Conservation (phyloP, 2,113 vertebrate genomes). For the Emydocephalus ijimae region DNA sequence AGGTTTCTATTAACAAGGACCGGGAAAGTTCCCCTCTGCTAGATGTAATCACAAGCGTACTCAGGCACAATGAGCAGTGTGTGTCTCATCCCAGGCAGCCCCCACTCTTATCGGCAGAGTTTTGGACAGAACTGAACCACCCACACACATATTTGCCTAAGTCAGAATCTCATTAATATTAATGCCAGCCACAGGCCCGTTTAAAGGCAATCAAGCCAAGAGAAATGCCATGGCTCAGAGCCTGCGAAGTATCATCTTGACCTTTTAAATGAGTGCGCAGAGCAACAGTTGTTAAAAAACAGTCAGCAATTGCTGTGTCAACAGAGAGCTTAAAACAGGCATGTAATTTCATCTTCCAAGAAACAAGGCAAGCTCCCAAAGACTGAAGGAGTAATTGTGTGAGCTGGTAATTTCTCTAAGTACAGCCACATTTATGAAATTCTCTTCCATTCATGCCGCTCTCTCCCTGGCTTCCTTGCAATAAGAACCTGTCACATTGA, state of each 20-base stretch:
- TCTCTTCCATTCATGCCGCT: background rate
- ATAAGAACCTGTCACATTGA: background rate
- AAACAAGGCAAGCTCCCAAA: background rate
- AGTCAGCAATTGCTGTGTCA: background rate
- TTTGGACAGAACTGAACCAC: conserved; percentile 14
- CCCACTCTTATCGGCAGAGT: background rate
- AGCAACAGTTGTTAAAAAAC: conserved; percentile 17
- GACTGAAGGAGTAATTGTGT: background rate
- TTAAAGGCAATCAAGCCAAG: background rate
- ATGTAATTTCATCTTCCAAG: conserved; percentile 4
- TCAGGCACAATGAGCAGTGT: conserved; percentile 6
- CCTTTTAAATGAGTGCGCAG: conserved; percentile 9
- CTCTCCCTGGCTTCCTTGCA: background rate
- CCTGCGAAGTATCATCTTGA: conserved; percentile 1
- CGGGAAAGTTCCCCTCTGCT: fast-evolving
- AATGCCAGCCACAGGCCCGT: background rate
- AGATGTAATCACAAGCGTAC: background rate
- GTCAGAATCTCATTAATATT: background rate
- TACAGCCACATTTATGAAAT: background rate
- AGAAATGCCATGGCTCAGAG: conserved; percentile 18
- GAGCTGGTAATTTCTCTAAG: background rate
- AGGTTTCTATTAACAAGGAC: conserved; percentile 1
- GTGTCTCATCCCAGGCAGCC: background rate
- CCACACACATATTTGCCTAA: background rate
- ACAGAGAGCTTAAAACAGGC: conserved; percentile 10